Percentiles rank a stretch among this genome's conserved stretches.
phyloP scores from a whole-genome alignment of 2,113 vertebrate species.

The Halichoeres trimaculatus region DNA sequence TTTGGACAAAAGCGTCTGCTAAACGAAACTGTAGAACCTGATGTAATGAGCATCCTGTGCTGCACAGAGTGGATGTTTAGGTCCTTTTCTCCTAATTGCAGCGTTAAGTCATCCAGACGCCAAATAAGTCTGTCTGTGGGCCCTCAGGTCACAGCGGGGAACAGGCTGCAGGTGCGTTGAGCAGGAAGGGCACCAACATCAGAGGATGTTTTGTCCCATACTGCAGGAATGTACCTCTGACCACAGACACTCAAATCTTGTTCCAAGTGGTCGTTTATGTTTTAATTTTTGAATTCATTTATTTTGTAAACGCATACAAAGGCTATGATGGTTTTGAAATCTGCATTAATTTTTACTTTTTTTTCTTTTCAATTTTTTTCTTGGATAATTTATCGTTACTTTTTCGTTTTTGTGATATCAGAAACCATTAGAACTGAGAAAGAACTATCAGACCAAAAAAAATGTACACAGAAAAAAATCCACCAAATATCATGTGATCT shows the following conservation, averaged over 20 bases:
- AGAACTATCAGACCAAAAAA: too few relatives aligned
- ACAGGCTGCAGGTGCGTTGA: conserved; percentile 62
- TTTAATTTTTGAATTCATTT: not conserved
- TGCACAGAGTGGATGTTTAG: not conserved
- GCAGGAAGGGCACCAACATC: conserved; percentile 64
- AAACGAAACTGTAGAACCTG: too few relatives aligned
- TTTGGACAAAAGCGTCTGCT: too few relatives aligned
- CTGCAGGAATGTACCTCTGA: conserved; percentile 61
- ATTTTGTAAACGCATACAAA: too few relatives aligned
- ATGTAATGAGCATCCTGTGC: conserved; percentile 10
- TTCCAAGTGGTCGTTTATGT: not conserved
- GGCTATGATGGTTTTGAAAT: too few relatives aligned
- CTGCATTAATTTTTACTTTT: too few relatives aligned
- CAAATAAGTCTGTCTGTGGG: conserved; percentile 10
- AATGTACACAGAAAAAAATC: too few relatives aligned
- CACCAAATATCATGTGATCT: too few relatives aligned
- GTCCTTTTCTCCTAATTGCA: not conserved
- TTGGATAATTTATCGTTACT: too few relatives aligned
- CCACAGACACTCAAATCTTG: conserved; percentile 21
- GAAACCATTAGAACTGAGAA: too few relatives aligned
- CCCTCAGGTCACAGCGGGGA: conserved; percentile 52
- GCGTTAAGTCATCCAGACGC: not conserved
- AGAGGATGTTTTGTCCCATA: conserved; percentile 73
- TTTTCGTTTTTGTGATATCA: too few relatives aligned
- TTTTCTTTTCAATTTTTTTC: too few relatives aligned